phyloP scores from a whole-genome alignment of 1,140 invertebrate genomes.

The Zaprionus ghesquierei region DNA sequence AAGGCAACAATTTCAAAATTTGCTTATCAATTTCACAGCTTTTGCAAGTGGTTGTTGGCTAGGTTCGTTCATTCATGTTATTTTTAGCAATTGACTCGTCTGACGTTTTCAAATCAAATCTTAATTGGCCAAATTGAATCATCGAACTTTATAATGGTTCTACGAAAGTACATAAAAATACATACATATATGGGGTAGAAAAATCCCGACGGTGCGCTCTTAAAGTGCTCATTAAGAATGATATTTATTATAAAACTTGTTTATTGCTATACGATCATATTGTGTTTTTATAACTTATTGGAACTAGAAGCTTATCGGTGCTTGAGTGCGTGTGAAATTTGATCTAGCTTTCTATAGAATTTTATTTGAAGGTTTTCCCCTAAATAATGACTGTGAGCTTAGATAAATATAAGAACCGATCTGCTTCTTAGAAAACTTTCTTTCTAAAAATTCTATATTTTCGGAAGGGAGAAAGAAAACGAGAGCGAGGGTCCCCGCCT shows the following conservation, averaged over 20 bases:
- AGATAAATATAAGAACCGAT: neutral
- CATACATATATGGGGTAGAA: neutral
- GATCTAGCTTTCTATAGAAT: neutral
- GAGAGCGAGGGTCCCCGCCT: neutral
- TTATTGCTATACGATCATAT: slow-evolving; percentile 2
- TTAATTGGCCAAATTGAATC: slow-evolving; percentile 10
- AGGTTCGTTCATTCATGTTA: neutral
- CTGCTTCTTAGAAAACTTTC: neutral
- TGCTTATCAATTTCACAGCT: neutral
- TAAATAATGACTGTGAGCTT: neutral
- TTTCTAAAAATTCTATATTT: neutral
- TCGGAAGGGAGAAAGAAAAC: neutral
- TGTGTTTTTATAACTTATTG: slow-evolving; percentile 2
- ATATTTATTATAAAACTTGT: slow-evolving; percentile 10
- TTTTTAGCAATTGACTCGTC: neutral
- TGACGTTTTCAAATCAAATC: neutral
- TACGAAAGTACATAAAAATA: neutral
- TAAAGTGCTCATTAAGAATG: neutral
- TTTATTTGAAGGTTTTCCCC: neutral
- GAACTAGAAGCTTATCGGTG: slow-evolving; percentile 25
- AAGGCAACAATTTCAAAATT: slow-evolving; percentile 2
- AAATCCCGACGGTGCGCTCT: neutral
- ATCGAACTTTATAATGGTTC: neutral
- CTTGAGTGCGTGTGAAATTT: neutral
- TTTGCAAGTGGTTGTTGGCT: neutral